These are phyloP conservation scores for Mormyrus lacerda DNA, from an alignment of 2,113 vertebrate genomes.

Conservation along the genomic window DNA sequence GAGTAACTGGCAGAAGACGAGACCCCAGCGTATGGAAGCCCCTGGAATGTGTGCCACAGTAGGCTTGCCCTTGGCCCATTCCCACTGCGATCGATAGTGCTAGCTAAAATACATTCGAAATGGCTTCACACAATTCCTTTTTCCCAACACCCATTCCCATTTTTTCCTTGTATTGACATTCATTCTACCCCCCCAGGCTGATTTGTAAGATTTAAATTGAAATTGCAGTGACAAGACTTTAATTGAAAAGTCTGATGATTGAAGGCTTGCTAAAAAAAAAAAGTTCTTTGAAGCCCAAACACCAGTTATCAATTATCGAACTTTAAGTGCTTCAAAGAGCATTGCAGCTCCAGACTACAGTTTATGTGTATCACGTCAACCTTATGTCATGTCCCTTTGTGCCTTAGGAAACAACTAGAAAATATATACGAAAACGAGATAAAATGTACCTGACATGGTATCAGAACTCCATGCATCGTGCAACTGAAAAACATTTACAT, in stretches of 20 bases:
- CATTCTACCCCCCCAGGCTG: conserved; percentile 47
- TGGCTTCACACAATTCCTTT: conserved; percentile 25
- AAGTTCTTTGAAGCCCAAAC: conserved; percentile 44
- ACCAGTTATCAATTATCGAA: conserved; percentile 34
- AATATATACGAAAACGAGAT: neutral
- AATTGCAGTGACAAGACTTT: conserved; percentile 51
- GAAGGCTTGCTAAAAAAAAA: conserved; percentile 36
- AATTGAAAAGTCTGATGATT: conserved; percentile 48
- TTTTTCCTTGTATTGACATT: conserved; percentile 44
- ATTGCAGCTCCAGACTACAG: neutral
- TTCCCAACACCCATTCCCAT: conserved; percentile 42
- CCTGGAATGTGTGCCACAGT: neutral
- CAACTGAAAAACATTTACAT: neutral
- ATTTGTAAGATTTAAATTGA: conserved; percentile 43
- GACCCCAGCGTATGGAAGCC: neutral
- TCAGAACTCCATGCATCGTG: neutral
- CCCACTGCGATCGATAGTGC: neutral
- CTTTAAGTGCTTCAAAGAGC: neutral
- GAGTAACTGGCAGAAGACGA: neutral
- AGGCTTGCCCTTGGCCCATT: neutral
- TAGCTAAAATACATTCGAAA: neutral
- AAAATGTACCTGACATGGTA: neutral
- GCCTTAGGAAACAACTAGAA: neutral
- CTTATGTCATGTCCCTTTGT: neutral
- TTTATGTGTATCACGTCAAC: neutral